Base-by-base conservation (phyloP, 2,797 vertebrate genomes). In the Craterocephalus amniculus region DNA sequence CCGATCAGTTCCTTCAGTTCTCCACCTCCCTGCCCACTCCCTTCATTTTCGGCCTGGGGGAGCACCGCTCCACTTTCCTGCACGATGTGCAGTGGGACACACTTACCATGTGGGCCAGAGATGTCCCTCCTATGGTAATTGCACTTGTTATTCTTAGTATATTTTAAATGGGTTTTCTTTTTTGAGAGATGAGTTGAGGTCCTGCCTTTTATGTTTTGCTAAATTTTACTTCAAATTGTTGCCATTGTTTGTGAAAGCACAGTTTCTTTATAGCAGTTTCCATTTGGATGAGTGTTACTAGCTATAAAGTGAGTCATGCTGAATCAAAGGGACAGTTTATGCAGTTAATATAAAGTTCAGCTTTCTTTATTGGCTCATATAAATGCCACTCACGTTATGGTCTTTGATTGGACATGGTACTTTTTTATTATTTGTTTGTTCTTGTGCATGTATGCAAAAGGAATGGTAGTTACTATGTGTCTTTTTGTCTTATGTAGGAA, bases 1-100 rank as follows among this genome's bases (percentile, higher is more conserved):
- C 96, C 1, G 95, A 97, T 81, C 96, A 97, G 92, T 97, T 97
- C 85, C 94, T 97, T 54, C 96, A 97, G 92, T 83, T 97, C 52
- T 95, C 96, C 65, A 95, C 95, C 4, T 70, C 81, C 0, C 90
- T 97, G 29, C 79, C 93, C 0, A 95, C 91, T 31, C 83, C 22
- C 18, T 96, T 93, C 76, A 86, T 97, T 52, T 97, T 96, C 0
- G 96, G 96, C 2, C 89, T 97, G 16, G 96, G 96, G 0, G 96
- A 97, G 79, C 96, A 97, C 77, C 95, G 93, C 59, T 92, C 91
- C 76, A 84, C 77, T 65, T 91, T 97, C 6, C 88, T 96, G 52
- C 96, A 96, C 13, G 93, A 94, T n/a, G 59, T 97, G 62, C 87
- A 95, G 70, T 97, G 96, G 96, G 96, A 79, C 85, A 97, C 95